phyloP scores from a whole-genome alignment of 2,113 vertebrate species.

The Mystacornis crossleyi region DNA sequence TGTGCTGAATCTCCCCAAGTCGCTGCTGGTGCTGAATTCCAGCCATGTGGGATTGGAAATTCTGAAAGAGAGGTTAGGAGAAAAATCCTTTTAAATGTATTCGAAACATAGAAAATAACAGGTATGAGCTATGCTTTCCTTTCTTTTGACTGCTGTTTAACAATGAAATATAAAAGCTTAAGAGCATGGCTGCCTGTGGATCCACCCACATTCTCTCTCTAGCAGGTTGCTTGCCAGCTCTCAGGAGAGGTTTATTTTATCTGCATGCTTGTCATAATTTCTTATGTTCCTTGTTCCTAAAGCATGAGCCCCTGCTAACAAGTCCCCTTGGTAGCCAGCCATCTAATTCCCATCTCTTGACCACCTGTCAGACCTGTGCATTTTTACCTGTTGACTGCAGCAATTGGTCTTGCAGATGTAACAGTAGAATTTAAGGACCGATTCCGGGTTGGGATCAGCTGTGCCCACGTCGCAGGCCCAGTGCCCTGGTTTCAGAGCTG shows the following conservation, averaged over 20 bases:
- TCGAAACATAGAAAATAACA: conserved; percentile 12
- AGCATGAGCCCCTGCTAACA: background rate
- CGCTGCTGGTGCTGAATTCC: conserved; percentile 90
- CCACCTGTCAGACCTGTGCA: background rate
- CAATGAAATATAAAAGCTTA: conserved; percentile 47
- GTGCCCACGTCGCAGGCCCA: conserved; percentile 33
- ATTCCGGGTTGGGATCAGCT: conserved; percentile 40
- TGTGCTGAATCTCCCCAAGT: conserved; percentile 92
- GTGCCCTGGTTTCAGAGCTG: conserved; percentile 60
- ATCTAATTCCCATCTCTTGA: background rate
- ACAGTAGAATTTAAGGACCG: conserved; percentile 88
- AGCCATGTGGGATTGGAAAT: conserved; percentile 91
- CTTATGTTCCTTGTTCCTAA: background rate
- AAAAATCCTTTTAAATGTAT: background rate
- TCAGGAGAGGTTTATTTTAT: conserved; percentile 3
- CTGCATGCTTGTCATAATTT: background rate
- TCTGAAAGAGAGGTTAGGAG: conserved; percentile 66
- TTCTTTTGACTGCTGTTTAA: conserved; percentile 23
- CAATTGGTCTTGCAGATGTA: conserved; percentile 93
- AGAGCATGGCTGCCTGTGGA: conserved; percentile 24
- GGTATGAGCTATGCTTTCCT: background rate
- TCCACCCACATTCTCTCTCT: conserved; percentile 24
- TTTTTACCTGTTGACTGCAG: conserved; percentile 88
- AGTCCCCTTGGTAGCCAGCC: background rate
- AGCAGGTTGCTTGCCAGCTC: conserved; percentile 14